Base-by-base conservation (phyloP, 2,888 invertebrate species). In the Oxytorus armatus region DNA sequence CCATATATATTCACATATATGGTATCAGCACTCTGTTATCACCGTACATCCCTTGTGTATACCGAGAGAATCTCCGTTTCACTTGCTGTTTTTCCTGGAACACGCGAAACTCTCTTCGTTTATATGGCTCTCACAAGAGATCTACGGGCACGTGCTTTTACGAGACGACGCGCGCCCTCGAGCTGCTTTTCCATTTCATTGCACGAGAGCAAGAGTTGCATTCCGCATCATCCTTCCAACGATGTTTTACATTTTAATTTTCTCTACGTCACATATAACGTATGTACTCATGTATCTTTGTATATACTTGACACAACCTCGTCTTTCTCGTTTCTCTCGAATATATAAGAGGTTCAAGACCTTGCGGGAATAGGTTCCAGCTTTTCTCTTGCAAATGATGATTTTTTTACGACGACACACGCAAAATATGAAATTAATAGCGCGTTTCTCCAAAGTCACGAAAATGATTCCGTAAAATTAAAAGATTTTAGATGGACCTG, bases 101-200 rank as follows among this genome's bases (percentile, higher is more conserved):
- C 29, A 14, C 23, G 25, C 42, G 51, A 51, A 23, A 7, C 10
- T n/a, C 16, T 33, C 18, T 18, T 21, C 29, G 44, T 55, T 33
- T 29, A 57, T 57, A 42, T 55, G 11, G 44, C 25, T 44, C 25
- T 10, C 44, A 16, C 18, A 49, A 42, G 39, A 55, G 53, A 42
- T 51, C 14, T 39, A 29, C 42, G 42, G 25, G 70, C 70, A 72
- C 70, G 70, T 72, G 70, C 70, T 72, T 57, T 36, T 36, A 55
- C 44, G 42, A 53, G 42, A 57, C 57, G 57, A 57, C 18, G 3
- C 18, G 11, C 23, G 57, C 57, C 44, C 69, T 55, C 69, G 55
- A n/a, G n/a, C n/a, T 69, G 69, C 69, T 42, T 53, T 47, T 59
- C 57, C 57, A 57, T 59, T 36, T 57, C 33, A 16, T 8, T 44